phyloP scores from a whole-genome alignment of 2,888 invertebrate genomes.

The Boloria euphrosyne region DNA sequence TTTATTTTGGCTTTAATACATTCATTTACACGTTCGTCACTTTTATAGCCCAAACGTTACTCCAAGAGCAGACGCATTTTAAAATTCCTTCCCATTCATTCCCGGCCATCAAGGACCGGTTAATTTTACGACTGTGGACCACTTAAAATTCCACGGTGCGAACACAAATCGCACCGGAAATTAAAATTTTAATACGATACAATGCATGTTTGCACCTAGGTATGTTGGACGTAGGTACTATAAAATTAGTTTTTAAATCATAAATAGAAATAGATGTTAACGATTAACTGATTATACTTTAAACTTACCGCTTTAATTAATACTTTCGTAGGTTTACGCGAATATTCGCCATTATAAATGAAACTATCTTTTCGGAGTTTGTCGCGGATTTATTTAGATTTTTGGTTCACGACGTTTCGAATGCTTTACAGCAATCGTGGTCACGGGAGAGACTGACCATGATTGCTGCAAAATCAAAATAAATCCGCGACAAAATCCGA shows the following conservation, averaged over 20 bases:
- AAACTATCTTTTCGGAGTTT: too few species aligned
- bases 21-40: slow-evolving; percentile 27
- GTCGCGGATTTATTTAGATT: too few species aligned
- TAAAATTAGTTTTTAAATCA: neutral
- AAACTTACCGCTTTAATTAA: too few species aligned
- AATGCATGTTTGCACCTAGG: slow-evolving; percentile 71
- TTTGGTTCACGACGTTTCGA: too few species aligned
- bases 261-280: too few species aligned
- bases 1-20: slow-evolving; percentile 25
- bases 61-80: slow-evolving; percentile 49
- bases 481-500: too few species aligned
- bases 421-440: too few species aligned
- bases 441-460: too few species aligned
- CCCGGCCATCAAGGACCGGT: slow-evolving; percentile 45
- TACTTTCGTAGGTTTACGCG: too few species aligned
- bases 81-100: slow-evolving; percentile 55
- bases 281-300: too few species aligned
- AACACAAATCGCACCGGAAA: slow-evolving; percentile 69
- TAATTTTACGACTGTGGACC: slow-evolving; percentile 49
- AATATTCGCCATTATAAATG: too few species aligned
- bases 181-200: slow-evolving; percentile 62
- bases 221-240: neutral
- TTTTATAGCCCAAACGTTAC: slow-evolving; percentile 22
- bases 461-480: too few species aligned
- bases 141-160: slow-evolving; percentile 55